Conservation (phyloP, 1,140 invertebrate species). For the Caligus rogercresseyi region DNA sequence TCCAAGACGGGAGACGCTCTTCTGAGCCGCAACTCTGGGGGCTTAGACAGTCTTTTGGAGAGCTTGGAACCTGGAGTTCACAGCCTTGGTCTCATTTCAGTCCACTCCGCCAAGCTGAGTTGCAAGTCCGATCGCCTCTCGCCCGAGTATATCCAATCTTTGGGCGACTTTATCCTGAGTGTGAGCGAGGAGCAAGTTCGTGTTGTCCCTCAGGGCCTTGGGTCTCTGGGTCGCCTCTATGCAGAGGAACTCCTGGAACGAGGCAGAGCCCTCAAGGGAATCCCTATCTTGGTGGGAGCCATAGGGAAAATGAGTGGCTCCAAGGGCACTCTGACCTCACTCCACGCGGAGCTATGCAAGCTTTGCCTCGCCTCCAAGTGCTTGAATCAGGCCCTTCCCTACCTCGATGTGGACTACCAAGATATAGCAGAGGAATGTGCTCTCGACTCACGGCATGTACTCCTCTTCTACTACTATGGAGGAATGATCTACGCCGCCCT, state of each 20-base stretch:
- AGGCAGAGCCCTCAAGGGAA: constrained; percentile 59
- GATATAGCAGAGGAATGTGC: constrained; percentile 58
- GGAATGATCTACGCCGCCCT: constrained; percentile 87
- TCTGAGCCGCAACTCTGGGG: not conserved
- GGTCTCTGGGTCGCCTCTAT: constrained; percentile 65
- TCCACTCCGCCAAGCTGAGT: constrained; percentile 61
- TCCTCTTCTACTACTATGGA: constrained; percentile 90
- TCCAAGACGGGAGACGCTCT: constrained; percentile 35
- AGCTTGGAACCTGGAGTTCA: constrained; percentile 28
- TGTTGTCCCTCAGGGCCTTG: constrained; percentile 32
- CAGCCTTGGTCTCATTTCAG: constrained; percentile 25
- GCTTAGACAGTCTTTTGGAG: not conserved
- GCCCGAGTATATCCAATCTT: constrained; percentile 59
- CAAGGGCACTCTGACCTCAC: constrained; percentile 71
- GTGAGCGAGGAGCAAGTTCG: constrained; percentile 57
- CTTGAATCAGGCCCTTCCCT: constrained; percentile 72
- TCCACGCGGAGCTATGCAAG: constrained; percentile 83
- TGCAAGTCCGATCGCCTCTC: constrained; percentile 59
- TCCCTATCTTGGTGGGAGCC: constrained; percentile 58
- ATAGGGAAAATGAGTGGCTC: constrained; percentile 71
- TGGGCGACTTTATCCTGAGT: constrained; percentile 58
- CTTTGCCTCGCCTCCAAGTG: constrained; percentile 76
- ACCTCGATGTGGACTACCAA: constrained; percentile 74
- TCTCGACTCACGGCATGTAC: constrained; percentile 78
- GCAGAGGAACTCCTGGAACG: constrained; percentile 55